Percentiles rank a stretch among this genome's conserved stretches.
phyloP scores from a whole-genome alignment of 2,888 invertebrate species.

The Lingula anatina region DNA sequence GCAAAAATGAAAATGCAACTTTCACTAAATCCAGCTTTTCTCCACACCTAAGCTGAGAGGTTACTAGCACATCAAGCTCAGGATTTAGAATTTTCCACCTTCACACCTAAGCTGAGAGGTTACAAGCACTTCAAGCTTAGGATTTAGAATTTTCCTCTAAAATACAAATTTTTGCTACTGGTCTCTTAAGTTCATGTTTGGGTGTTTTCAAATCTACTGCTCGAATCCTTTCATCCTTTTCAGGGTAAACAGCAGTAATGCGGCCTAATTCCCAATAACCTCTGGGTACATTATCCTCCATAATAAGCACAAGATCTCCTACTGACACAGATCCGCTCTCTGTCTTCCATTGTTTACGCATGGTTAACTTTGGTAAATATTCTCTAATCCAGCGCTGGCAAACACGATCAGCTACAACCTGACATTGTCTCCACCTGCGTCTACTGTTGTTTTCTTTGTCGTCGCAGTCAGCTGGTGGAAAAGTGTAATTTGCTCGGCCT shows the following conservation, averaged over 20 bases:
- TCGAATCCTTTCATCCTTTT: conserved; percentile 4
- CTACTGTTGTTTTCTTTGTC: conserved; percentile 3
- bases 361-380: conserved; percentile 1
- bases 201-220: conserved; percentile 1
- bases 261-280: conserved; percentile 5
- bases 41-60: no score
- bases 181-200: neutral
- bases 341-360: neutral
- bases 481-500: neutral
- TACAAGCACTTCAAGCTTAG: neutral
- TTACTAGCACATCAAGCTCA: no score
- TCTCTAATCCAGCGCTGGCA: conserved; percentile 4
- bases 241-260: neutral
- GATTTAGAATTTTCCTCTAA: conserved; percentile 1
- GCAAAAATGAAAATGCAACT: no score
- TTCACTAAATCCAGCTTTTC: no score
- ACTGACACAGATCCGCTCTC: neutral
- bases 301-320: neutral
- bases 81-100: no score
- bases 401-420: conserved; percentile 1
- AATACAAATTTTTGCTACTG: neutral
- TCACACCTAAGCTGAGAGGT: neutral
- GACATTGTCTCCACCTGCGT: conserved; percentile 2
- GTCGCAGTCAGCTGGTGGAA: neutral
- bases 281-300: neutral